Evolutionary conservation across 2,888 invertebrate genomes (phyloP).

Genomic region (Luffia ferchaultella): DNA sequence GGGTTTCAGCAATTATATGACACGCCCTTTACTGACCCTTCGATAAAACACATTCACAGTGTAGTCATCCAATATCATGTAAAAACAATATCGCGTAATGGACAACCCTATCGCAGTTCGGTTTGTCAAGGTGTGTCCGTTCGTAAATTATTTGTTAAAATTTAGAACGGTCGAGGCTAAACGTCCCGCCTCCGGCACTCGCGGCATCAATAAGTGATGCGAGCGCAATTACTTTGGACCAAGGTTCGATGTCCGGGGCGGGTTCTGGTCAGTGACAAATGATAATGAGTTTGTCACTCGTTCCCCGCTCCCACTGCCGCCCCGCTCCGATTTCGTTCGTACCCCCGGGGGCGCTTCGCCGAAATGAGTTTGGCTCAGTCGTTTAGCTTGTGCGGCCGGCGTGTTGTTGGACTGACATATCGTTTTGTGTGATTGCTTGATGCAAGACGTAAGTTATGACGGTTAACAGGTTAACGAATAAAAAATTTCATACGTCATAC

Average conservation of each 20-base stretch:
- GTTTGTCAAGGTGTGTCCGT: constrained; percentile 50
- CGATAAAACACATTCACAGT: no score
- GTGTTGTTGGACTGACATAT: neutral
- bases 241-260: constrained; percentile 19
- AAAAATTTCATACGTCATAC: no score
- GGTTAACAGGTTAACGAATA: no score
- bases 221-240: constrained; percentile 5
- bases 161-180: constrained; percentile 62
- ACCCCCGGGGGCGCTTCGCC: neutral
- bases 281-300: constrained; percentile 65
- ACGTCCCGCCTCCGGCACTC: constrained; percentile 32
- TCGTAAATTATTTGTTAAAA: constrained; percentile 64
- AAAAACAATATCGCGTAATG: no score
- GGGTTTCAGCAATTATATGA: no score
- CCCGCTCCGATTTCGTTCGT: neutral
- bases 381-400: neutral
- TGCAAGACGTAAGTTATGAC: no score
- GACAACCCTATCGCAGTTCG: neutral
- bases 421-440: neutral
- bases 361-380: neutral
- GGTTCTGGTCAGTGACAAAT: constrained; percentile 51
- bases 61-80: no score
- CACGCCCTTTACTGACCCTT: no score
- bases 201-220: constrained; percentile 61
- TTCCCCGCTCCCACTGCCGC: constrained; percentile 5